A percentile compares a stretch with the other conserved stretches of the same genome.
These are phyloP conservation scores for Heteromormyrus szaboi DNA, from an alignment of 2,797 vertebrate species.

Conservation along the genomic window DNA sequence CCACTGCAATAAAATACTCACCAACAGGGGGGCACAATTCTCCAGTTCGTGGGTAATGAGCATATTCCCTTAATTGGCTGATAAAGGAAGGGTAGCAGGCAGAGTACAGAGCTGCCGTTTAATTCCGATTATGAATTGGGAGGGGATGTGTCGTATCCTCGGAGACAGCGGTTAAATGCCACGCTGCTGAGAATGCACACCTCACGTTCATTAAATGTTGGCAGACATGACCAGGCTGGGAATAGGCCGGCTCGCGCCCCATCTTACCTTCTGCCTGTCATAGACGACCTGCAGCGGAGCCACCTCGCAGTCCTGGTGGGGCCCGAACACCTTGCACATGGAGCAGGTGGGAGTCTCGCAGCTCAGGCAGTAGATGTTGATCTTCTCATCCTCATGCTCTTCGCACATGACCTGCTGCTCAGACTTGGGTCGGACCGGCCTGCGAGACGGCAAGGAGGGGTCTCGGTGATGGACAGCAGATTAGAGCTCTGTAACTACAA, in stretches of 20 bases:
- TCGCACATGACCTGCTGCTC: conserved; percentile 81
- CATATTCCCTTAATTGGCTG: neutral
- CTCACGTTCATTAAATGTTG: neutral
- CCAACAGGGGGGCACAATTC: neutral
- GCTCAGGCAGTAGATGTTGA: conserved; percentile 86
- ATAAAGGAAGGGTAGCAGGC: neutral
- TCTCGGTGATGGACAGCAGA: neutral
- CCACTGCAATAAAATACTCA: neutral
- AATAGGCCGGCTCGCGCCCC: no score
- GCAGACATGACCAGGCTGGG: neutral
- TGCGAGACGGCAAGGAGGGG: conserved; percentile 31
- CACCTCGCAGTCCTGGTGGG: conserved; percentile 82
- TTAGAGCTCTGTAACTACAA: no score
- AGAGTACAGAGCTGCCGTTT: neutral
- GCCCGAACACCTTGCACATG: conserved; percentile 87
- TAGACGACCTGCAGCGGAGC: conserved; percentile 73
- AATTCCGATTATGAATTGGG: neutral
- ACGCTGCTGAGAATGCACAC: neutral
- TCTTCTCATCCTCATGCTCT: conserved; percentile 80
- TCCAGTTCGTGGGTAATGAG: neutral
- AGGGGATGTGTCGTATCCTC: neutral
- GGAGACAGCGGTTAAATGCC: neutral
- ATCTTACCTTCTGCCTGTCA: conserved; percentile 71
- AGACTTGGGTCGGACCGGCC: conserved; percentile 65
- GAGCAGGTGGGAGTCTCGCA: conserved; percentile 85